These are phyloP conservation scores for Argynnis bischoffii DNA, from an alignment of 2,888 invertebrate genomes.

Conservation along the genomic window DNA sequence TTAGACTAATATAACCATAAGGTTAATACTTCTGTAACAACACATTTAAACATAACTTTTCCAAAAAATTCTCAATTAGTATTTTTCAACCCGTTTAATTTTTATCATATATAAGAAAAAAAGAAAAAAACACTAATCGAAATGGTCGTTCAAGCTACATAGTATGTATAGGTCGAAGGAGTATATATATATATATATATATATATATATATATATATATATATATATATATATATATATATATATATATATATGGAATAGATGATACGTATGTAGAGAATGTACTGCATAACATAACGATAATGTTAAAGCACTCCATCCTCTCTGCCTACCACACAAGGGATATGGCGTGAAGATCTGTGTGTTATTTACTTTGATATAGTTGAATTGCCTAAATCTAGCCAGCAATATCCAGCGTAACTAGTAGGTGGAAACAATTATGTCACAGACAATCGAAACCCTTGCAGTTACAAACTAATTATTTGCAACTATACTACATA, in stretches of 20 bases:
- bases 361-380: conserved; percentile 4
- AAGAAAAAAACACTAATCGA: too few relatives aligned
- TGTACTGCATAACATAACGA: neutral
- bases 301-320: conserved; percentile 6
- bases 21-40: too few relatives aligned
- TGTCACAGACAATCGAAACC: neutral
- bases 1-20: too few relatives aligned
- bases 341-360: conserved; percentile 10
- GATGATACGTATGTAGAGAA: neutral
- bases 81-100: too few relatives aligned
- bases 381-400: neutral
- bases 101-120: too few relatives aligned
- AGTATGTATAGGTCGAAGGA: too few relatives aligned
- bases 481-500: neutral
- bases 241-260: neutral
- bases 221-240: too few relatives aligned
- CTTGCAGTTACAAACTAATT: conserved; percentile 1
- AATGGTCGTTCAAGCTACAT: too few relatives aligned
- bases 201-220: too few relatives aligned
- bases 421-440: neutral
- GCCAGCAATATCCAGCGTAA: neutral
- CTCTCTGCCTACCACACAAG: conserved; percentile 10
- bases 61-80: too few relatives aligned
- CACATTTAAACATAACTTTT: too few relatives aligned
- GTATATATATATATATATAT: too few relatives aligned